These are phyloP conservation scores for Litocranius walleri DNA, from an alignment of 2,113 vertebrate genomes.

Conservation along the genomic window DNA sequence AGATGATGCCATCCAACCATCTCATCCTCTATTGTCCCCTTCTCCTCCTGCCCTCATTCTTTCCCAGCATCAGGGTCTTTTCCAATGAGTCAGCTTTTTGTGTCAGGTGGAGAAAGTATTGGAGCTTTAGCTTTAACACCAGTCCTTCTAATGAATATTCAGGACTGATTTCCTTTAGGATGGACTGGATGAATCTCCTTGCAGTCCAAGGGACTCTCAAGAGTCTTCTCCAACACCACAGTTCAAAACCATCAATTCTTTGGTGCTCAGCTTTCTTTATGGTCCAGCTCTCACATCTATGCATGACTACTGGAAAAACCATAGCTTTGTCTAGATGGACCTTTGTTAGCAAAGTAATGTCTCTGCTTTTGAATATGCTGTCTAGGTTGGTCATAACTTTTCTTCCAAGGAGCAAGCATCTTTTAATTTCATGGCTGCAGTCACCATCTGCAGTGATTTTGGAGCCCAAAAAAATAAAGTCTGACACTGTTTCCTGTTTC, in stretches of 20 bases:
- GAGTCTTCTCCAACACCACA: neutral
- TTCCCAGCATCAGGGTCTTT: neutral
- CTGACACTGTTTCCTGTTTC: neutral
- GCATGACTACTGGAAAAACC: neutral
- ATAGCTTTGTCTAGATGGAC: neutral
- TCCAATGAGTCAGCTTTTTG: neutral
- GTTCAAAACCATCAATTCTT: neutral
- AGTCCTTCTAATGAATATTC: neutral
- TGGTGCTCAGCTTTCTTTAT: neutral
- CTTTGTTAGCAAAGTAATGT: neutral
- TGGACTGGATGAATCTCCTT: neutral
- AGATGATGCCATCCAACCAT: neutral
- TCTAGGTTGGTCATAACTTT: neutral
- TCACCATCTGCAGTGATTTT: neutral
- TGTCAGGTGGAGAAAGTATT: neutral
- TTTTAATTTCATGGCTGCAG: neutral
- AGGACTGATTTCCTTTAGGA: neutral
- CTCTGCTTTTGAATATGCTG: neutral
- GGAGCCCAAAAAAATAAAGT: neutral
- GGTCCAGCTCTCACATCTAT: neutral
- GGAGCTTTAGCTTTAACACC: neutral
- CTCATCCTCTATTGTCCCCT: neutral
- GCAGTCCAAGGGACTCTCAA: neutral
- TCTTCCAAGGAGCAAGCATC: neutral
- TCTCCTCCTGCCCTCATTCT: fast-evolving